These are phyloP conservation scores for Alligator sinensis DNA, from an alignment of 2,113 vertebrate genomes.

Conservation along the genomic window DNA sequence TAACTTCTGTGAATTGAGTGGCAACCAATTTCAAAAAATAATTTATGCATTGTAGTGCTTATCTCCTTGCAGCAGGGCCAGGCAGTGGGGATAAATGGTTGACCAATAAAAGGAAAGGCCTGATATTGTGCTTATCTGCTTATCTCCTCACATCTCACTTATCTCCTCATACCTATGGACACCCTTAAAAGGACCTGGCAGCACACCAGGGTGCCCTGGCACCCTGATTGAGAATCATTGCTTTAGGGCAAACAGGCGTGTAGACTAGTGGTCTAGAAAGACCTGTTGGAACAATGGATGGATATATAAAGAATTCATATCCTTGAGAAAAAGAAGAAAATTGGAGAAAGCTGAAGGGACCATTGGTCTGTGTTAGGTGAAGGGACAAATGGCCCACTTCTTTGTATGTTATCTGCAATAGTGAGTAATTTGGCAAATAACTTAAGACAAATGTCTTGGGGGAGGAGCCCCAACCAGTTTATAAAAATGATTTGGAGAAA, in stretches of 20 bases:
- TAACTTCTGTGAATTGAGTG: no score
- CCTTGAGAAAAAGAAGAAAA: background rate
- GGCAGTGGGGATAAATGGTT: no score
- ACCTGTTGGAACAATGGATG: rapidly evolving
- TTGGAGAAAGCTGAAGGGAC: background rate
- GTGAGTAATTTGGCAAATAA: background rate
- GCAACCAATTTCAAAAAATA: no score
- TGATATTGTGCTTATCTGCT: no score
- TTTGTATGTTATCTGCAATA: background rate
- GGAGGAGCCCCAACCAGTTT: background rate
- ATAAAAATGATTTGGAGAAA: background rate
- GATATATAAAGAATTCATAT: background rate
- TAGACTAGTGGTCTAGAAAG: background rate
- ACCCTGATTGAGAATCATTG: no score
- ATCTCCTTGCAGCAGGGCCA: no score
- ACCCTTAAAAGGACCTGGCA: no score
- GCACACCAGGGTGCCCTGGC: no score
- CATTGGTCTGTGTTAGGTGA: background rate
- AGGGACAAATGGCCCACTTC: rapidly evolving
- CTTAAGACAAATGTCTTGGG: background rate
- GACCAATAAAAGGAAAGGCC: no score
- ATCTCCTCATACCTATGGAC: no score
- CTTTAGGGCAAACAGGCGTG: background rate
- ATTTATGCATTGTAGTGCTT: no score
- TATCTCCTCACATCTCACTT: no score